Evolutionary conservation across 2,888 invertebrate genomes (phyloP).

Genomic region (Apodemia duryi): DNA sequence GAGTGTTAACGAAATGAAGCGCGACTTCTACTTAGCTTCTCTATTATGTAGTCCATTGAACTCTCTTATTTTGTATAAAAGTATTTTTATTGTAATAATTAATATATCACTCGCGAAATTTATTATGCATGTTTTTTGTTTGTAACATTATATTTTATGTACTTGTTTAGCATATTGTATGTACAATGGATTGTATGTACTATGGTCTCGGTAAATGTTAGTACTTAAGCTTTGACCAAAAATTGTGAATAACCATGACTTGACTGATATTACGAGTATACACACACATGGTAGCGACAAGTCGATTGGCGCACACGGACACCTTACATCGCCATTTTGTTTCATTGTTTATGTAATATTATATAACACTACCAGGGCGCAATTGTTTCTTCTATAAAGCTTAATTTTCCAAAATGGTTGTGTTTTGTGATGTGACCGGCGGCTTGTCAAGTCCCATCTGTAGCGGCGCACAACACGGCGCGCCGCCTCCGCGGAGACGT

Average conservation of each 20-base stretch:
- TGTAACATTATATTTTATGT: constrained; percentile 7
- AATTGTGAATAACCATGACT: not conserved
- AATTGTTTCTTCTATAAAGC: no score
- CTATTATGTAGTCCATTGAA: no score
- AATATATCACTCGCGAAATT: not conserved
- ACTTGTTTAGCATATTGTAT: not conserved
- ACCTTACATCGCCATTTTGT: not conserved
- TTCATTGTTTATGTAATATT: not conserved
- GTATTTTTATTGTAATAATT: not conserved
- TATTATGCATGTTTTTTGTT: not conserved
- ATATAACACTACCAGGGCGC: no score
- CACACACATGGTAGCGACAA: not conserved
- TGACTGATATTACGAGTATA: not conserved
- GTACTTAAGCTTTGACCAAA: constrained; percentile 5
- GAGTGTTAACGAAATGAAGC: no score
- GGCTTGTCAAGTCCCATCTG: no score
- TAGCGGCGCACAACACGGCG: no score
- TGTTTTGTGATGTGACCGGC: no score
- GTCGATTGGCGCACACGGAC: not conserved
- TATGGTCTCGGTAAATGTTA: not conserved
- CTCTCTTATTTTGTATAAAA: no score
- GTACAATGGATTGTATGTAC: not conserved
- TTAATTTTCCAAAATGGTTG: no score
- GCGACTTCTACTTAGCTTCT: no score
- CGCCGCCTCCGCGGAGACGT: no score